Evolutionary conservation across 2,113 vertebrate species (phyloP), one percentile per base, ranked within the genome.

Genomic region (Ia io): DNA sequence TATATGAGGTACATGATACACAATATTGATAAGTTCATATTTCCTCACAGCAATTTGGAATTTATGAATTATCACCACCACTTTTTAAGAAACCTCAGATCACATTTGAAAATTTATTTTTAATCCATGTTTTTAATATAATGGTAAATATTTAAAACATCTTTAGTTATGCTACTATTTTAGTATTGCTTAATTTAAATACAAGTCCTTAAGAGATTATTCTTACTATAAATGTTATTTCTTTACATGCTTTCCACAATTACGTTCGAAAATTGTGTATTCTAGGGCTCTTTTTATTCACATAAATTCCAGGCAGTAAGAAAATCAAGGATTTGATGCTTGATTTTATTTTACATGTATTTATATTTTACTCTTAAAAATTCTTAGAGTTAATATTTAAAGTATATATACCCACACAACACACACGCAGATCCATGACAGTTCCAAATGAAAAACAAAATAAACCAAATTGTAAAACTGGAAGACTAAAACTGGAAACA

Each of bases 171-270:
- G 4, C 13, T 49, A 84, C 5, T 84, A n/a, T 74, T 77, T 96
- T 90, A 9, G 56, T 67, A 28, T 74, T 47, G 5, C 6, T 91
- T 59, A 74, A 71, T 79, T 96, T 86, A 90, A 96, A 63, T 63
- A 91, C n/a, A 71, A 84, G 23, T 71, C 6, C 7, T 83, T 82
- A 28, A 51, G 13, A 63, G 17, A 51, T 82, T 88, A 67, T 63
- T 91, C 89, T 93, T 37, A 88, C 16, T 77, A 61, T 61, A 91
- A 77, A 85, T 86, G 84, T 96, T 90, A 80, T n/a, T 79, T 87
- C 5, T 92, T 16, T 40, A 70, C 5, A 32, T 51, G 77, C 42
- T 80, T 90, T 73, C 16, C 28, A 90, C 17, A 93, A 71, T 65
- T 14, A 83, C 70, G 22, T 9, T 80, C 80, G 84, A 82, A 61